Conservation (phyloP, 2,797 vertebrate genomes). For the Manis pentadactyla region DNA sequence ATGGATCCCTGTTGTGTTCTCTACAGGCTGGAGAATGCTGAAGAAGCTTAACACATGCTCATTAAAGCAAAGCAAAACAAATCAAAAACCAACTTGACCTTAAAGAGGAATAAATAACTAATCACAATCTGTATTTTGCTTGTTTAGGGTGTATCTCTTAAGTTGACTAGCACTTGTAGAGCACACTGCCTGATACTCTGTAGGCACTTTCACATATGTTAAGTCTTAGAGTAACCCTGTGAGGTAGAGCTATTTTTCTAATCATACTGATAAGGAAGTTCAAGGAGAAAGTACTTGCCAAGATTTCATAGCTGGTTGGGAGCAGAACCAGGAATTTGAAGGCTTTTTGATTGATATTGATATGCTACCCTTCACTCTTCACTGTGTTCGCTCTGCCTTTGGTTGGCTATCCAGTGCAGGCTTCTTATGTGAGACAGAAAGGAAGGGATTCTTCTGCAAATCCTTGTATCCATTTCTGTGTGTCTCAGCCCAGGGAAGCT, state of each 20-base stretch:
- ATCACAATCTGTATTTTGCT: not conserved
- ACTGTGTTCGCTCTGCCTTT: not conserved
- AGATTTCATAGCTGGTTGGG: not conserved
- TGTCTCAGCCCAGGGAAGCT: not conserved
- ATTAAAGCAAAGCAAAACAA: slow-evolving; percentile 34
- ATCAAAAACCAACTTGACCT: not conserved
- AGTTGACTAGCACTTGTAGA: not conserved
- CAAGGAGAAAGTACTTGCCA: not conserved
- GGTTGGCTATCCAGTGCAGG: not conserved
- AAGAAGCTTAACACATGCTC: not conserved
- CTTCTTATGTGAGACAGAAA: not conserved
- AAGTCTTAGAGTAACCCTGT: not conserved
- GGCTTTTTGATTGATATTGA: not conserved
- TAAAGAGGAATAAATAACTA: not conserved
- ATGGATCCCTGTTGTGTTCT: not conserved
- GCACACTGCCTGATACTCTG: not conserved
- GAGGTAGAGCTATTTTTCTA: not conserved
- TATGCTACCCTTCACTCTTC: not conserved
- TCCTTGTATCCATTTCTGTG: slow-evolving; percentile 4
- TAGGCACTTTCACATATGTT: not conserved
- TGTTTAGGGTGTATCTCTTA: not conserved
- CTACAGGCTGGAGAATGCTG: not conserved
- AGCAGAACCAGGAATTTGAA: not conserved
- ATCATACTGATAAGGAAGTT: not conserved
- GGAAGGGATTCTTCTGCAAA: not conserved